Evolutionary conservation across 2,888 invertebrate species (phyloP), one percentile per base, ranked within the genome.

Genomic region (Lasius platythorax): DNA sequence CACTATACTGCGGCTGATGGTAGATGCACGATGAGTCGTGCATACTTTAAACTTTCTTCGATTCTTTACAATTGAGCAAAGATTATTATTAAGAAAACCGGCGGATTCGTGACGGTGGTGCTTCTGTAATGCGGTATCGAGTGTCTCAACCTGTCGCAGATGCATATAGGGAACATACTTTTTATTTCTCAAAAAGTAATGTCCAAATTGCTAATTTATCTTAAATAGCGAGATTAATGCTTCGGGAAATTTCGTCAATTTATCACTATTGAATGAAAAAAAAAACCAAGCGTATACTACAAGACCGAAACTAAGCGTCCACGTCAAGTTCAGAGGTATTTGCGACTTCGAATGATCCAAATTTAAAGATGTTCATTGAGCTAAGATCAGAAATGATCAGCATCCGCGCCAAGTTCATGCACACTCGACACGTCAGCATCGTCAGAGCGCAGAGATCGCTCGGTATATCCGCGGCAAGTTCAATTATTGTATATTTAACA

Each of bases 41-140:
- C 53, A 50, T 50, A 82, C 75, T 37, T 76, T 50, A 83, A 70
- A 75, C 85, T 84, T 86, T 82, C 64, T 88, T 74, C 88, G 86
- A 88, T 89, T 88, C 78, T 88, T 85, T 87, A 85, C 84, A 84
- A 91, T 90, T 90, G 90, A 90, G 90, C 90, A 90, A 90, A 88
- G 88, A 89, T 90, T 89, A 90, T 88, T 84, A 90, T 90, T 87
- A 88, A 72, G 79, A 85, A 82, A 78, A 88, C 84, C 88, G 82
- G 53, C 78, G 78, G 79, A 79, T 68, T 78, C 86, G 78, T 68
- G 28, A 37, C 30, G 30, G n/a, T 53, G 28, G 23, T 56, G 30
- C 23, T 56, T 43, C 50, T 30, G 64, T 56, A 73, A 63, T 33
- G 64, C 37, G 56, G 28, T 43, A 72, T 72, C 79, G 43, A 72